phyloP scores from a whole-genome alignment of 2,113 vertebrate genomes.

The Gasterosteus nipponicus region DNA sequence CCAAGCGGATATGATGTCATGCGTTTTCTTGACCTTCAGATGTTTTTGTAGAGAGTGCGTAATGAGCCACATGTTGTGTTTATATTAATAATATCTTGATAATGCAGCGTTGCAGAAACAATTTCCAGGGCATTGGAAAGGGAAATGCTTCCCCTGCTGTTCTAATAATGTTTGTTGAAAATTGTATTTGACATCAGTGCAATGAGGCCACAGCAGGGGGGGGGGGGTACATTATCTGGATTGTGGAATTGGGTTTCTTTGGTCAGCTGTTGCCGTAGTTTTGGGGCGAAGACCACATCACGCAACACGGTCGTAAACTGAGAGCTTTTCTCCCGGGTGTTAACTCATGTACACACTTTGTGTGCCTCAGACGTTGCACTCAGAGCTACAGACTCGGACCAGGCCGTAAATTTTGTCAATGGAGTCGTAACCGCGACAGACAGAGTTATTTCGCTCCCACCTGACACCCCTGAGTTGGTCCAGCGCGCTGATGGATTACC shows the following conservation, averaged over 20 bases:
- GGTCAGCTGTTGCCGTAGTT: slow-evolving; percentile 33
- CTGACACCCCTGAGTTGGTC: slow-evolving; percentile 85
- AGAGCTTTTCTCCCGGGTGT: slow-evolving; percentile 20
- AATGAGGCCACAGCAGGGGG: background rate
- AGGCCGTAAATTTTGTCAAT: slow-evolving; percentile 60
- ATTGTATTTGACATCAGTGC: background rate
- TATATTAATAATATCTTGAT: slow-evolving; percentile 7
- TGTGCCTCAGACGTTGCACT: slow-evolving; percentile 16
- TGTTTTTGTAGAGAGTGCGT: slow-evolving; percentile 17
- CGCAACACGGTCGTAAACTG: background rate
- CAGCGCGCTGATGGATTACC: slow-evolving; percentile 90
- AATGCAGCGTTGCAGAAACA: background rate
- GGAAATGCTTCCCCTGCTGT: background rate
- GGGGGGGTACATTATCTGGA: background rate
- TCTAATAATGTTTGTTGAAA: background rate
- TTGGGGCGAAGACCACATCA: slow-evolving; percentile 25
- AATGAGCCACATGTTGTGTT: slow-evolving; percentile 20
- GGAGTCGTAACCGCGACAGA: slow-evolving; percentile 70
- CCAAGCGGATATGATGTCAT: slow-evolving; percentile 29
- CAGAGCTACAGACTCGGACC: slow-evolving; percentile 28
- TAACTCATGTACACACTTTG: slow-evolving; percentile 1
- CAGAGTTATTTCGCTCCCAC: slow-evolving; percentile 51
- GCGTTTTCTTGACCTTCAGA: slow-evolving; percentile 17
- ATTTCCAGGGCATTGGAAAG: background rate
- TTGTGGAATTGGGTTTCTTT: slow-evolving; percentile 33